Base-by-base conservation (phyloP, 2,797 vertebrate species). In the Schizothorax lantsangensis region DNA sequence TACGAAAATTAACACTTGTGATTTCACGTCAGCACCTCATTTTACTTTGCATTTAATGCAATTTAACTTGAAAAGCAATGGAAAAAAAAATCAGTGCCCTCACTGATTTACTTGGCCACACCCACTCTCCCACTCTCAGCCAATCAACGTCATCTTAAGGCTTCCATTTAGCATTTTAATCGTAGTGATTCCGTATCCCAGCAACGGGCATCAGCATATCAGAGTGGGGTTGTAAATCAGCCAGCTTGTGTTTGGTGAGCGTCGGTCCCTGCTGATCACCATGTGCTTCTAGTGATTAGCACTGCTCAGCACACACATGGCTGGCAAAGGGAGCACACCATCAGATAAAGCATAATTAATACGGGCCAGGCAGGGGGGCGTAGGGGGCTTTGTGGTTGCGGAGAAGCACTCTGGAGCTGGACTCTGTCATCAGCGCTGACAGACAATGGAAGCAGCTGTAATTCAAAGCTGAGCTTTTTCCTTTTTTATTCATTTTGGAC, bases 381-480 rank as follows among this genome's bases (percentile, higher is more conserved):
- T 91, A 93, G 89, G 94, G 90, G 92, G 92, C 92, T 92, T 89
- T 94, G 94, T 93, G 91, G 90, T 90, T 91, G 90, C 75, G n/a
- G 88, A 14, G 72, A 92, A 92, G 90, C 87, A 38, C 85, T 84
- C 90, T 91, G 87, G 90, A 92, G 92, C 93, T 92, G 91, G 89
- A 93, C 83, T 93, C 78, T n/a, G n/a, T n/a, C n/a, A n/a, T n/a
- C n/a, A n/a, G n/a, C n/a, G n/a, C n/a, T n/a, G n/a, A 85, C 92
- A 94, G 94, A 97, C 96, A 96, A 97, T 96, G 91, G 94, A 92
- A 93, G 94, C 94, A 94, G 95, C 92, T 95, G 94, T 90, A 95
- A 92, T 93, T 93, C 90, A 87, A 92, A 73, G 88, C 11, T 91
- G 92, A 93, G 88, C 23, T 38, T 33, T 52, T 30, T 40, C 7